Evolutionary conservation across 2,113 vertebrate species (phyloP).

Genomic region (Cathartes aura): DNA sequence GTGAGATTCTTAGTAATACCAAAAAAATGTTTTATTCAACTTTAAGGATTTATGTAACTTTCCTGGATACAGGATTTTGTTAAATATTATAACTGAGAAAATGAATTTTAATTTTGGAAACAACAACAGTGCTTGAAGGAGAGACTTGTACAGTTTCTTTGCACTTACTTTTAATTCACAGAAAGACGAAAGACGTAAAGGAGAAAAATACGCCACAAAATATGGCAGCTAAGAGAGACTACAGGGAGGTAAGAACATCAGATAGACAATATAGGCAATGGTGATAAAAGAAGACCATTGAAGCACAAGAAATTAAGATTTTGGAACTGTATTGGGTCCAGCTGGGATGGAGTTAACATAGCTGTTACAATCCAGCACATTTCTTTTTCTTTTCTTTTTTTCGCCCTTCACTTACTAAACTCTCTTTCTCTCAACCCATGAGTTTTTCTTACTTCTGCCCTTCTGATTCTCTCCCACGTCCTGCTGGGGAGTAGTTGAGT

Average conservation of each 20-base stretch:
- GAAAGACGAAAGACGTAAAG: neutral
- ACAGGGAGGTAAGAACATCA: neutral
- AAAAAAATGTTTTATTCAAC: neutral
- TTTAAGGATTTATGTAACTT: neutral
- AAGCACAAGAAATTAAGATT: neutral
- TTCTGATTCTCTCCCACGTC: neutral
- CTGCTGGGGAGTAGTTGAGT: neutral
- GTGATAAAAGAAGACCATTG: neutral
- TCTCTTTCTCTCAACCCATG: rapidly evolving
- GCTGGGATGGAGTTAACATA: neutral
- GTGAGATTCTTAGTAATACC: neutral
- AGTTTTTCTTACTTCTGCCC: neutral
- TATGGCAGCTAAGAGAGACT: neutral
- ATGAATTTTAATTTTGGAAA: neutral
- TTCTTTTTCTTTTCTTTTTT: neutral
- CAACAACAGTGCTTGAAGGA: neutral
- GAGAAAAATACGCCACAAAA: neutral
- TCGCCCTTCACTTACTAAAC: neutral
- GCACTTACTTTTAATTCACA: neutral
- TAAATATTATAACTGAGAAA: neutral
- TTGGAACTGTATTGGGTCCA: neutral
- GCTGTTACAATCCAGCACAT: neutral
- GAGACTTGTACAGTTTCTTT: neutral
- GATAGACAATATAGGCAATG: neutral
- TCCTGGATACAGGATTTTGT: neutral